Conservation (phyloP, 2,888 invertebrate genomes). For the Sesia apiformis region DNA sequence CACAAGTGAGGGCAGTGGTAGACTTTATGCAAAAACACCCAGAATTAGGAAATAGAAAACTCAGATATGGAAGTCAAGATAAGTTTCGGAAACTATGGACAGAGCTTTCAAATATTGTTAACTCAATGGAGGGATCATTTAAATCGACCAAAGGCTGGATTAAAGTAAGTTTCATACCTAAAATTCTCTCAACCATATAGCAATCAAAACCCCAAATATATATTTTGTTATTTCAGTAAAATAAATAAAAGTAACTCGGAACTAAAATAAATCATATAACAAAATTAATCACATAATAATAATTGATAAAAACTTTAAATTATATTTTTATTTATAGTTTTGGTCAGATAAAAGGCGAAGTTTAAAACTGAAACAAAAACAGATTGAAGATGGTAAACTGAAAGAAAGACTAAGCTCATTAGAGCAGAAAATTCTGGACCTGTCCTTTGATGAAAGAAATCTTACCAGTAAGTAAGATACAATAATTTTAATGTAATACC, state of each 20-base stretch:
- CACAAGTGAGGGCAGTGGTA: conserved; percentile 45
- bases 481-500: neutral
- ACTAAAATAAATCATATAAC: too few relatives aligned
- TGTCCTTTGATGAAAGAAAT: conserved; percentile 26
- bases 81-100: conserved; percentile 47
- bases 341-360: conserved; percentile 54
- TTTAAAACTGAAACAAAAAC: conserved; percentile 40
- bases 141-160: conserved; percentile 57
- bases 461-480: conserved; percentile 27
- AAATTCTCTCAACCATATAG: too few relatives aligned
- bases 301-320: too few relatives aligned
- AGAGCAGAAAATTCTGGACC: conserved; percentile 40
- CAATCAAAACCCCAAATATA: too few relatives aligned
- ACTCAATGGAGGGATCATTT: conserved; percentile 40
- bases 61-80: conserved; percentile 33
- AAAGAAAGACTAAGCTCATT: conserved; percentile 29
- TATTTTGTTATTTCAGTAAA: too few relatives aligned
- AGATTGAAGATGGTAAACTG: conserved; percentile 41
- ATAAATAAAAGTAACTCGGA: too few relatives aligned
- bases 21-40: conserved; percentile 51
- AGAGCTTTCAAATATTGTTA: conserved; percentile 37
- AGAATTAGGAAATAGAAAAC: conserved; percentile 39
- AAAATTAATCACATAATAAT: too few relatives aligned
- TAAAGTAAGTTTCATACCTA: conserved; percentile 27
- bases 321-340: conserved; percentile 27